phyloP scores from a whole-genome alignment of 53 echinoderm and acorn worm genomes.

The Paelopatides confundens region DNA sequence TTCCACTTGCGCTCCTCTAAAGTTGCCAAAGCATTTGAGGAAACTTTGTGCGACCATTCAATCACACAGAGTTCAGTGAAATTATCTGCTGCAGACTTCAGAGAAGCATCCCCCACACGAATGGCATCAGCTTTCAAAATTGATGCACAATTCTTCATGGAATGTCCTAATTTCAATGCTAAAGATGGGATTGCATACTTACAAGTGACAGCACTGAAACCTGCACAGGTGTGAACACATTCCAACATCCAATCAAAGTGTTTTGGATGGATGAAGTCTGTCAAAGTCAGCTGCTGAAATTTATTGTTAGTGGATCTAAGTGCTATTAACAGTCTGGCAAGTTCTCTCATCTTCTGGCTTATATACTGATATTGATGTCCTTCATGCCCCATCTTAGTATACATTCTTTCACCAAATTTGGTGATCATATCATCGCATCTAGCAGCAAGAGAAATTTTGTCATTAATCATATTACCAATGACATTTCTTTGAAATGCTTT shows the following conservation, averaged over 20 bases:
- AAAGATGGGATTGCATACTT: neutral
- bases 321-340: conserved; percentile 27
- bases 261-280: neutral
- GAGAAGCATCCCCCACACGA: neutral
- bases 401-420: conserved; percentile 28
- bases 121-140: neutral
- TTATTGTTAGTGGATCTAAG: neutral
- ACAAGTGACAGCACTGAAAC: neutral
- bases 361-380: neutral
- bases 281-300: neutral
- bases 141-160: neutral
- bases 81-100: neutral
- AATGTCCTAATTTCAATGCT: conserved; percentile 22
- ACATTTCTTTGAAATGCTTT: conserved; percentile 34
- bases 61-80: neutral
- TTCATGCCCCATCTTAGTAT: conserved; percentile 15
- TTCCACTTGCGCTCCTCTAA: neutral
- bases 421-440: conserved; percentile 65
- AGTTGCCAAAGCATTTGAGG: neutral
- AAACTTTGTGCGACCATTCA: neutral
- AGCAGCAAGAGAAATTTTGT: conserved; percentile 41
- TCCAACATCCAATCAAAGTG: neutral
- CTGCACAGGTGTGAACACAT: neutral
- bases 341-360: conserved; percentile 43
- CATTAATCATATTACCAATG: conserved; percentile 37